These are phyloP conservation scores for Helicolenus hilgendorfi DNA, from an alignment of 2,797 vertebrate genomes.

Conservation along the genomic window DNA sequence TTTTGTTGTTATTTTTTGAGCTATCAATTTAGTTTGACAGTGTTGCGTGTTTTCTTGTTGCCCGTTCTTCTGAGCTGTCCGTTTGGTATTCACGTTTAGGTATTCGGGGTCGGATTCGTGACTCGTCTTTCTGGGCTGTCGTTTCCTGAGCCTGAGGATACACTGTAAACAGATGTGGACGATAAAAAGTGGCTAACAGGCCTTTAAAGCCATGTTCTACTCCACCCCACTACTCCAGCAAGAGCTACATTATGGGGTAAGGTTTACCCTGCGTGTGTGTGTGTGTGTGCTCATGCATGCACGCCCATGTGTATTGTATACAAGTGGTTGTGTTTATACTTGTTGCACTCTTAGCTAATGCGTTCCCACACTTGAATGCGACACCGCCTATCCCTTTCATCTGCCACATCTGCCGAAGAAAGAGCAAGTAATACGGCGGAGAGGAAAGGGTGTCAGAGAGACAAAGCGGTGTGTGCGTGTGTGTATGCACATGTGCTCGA, in stretches of 20 bases:
- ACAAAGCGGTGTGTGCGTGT: conserved; percentile 14
- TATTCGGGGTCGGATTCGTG: conserved; percentile 25
- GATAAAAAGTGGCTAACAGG: conserved; percentile 59
- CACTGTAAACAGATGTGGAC: conserved; percentile 59
- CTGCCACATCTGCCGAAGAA: conserved; percentile 59
- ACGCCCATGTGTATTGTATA: conserved; percentile 42
- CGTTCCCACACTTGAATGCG: conserved; percentile 74
- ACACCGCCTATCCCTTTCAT: conserved; percentile 76
- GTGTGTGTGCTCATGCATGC: neutral
- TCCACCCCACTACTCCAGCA: conserved; percentile 42
- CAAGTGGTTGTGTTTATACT: conserved; percentile 77
- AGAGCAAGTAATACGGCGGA: conserved; percentile 52
- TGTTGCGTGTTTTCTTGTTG: neutral
- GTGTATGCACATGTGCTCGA: neutral
- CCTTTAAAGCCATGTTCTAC: conserved; percentile 56
- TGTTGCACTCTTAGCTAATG: conserved; percentile 74
- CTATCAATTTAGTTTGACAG: neutral
- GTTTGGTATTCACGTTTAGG: conserved; percentile 30
- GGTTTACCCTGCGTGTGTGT: conserved; percentile 22
- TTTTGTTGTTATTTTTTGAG: neutral
- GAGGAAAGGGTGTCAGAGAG: conserved; percentile 63
- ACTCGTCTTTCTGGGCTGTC: conserved; percentile 36
- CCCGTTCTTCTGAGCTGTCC: neutral
- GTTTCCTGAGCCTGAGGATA: conserved; percentile 50
- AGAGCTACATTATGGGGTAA: conserved; percentile 30